phyloP scores from a whole-genome alignment of 92 coral and sea anemone genomes.

The Palythoa grandiflora region DNA sequence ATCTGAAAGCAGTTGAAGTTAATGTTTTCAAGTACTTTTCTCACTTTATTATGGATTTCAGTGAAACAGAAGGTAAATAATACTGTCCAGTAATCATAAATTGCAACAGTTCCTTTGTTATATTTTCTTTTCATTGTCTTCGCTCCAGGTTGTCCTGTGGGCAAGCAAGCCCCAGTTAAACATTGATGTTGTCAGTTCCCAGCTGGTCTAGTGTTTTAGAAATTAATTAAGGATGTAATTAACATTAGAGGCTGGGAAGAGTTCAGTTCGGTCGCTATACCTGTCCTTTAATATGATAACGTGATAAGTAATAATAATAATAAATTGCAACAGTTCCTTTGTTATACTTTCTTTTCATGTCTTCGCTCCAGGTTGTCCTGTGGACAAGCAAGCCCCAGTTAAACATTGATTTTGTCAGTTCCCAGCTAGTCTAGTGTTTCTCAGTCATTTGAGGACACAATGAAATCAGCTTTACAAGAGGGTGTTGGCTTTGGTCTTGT shows the following conservation, averaged over 20 bases:
- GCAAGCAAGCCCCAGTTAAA: neutral
- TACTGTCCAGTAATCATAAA: neutral
- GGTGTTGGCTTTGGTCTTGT: slow-evolving; percentile 57
- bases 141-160: slow-evolving; percentile 1
- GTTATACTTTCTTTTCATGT: neutral
- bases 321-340: too few relatives aligned
- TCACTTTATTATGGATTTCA: slow-evolving; percentile 69
- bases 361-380: neutral
- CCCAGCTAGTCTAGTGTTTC: neutral
- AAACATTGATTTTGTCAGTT: neutral
- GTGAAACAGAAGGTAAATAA: slow-evolving; percentile 59
- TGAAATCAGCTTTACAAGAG: slow-evolving; percentile 50
- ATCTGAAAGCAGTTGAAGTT: slow-evolving; percentile 65
- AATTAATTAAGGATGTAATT: neutral
- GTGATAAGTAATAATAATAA: too few relatives aligned
- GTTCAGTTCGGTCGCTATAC: neutral
- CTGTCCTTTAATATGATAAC: neutral
- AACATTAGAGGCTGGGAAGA: neutral
- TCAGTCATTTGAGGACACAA: slow-evolving; percentile 29
- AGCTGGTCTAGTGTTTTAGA: neutral
- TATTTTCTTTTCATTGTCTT: neutral
- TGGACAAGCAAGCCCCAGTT: neutral
- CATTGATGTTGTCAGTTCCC: neutral
- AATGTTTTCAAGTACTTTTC: slow-evolving; percentile 70
- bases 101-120: slow-evolving; percentile 1